phyloP scores from a whole-genome alignment of 2,888 invertebrate genomes.

The Luperina testacea region DNA sequence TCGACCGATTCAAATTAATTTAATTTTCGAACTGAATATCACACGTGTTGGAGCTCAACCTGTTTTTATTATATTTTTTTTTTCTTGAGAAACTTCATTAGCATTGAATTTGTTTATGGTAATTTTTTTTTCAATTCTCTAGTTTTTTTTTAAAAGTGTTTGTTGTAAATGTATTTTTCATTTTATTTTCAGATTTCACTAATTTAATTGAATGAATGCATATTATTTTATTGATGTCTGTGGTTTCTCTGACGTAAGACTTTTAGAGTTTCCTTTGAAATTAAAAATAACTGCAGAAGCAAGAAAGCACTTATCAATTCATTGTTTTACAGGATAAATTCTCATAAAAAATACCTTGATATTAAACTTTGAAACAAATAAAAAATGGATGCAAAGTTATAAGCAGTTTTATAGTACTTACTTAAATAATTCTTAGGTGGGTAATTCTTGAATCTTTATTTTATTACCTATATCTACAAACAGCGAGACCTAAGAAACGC shows the following conservation, averaged over 20 bases:
- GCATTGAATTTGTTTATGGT: conserved; percentile 34
- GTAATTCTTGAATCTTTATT: not conserved
- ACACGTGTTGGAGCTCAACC: conserved; percentile 45
- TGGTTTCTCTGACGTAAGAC: conserved; percentile 16
- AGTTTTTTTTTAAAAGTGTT: not conserved
- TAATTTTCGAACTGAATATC: conserved; percentile 51
- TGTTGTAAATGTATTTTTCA: conserved; percentile 17
- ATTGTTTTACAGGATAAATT: not conserved
- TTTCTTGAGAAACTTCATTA: conserved; percentile 49
- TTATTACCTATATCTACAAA: too few relatives aligned
- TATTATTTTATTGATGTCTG: conserved; percentile 4
- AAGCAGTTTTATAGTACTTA: not conserved
- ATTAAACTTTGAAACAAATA: not conserved
- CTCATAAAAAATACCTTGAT: not conserved
- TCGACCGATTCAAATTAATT: conserved; percentile 57
- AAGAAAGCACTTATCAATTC: too few relatives aligned
- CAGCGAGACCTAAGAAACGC: too few relatives aligned
- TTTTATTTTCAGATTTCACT: conserved; percentile 33
- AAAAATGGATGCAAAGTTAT: too few relatives aligned
- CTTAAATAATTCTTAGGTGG: not conserved
- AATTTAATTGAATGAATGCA: conserved; percentile 36
- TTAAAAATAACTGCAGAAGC: not conserved
- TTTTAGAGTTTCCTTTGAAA: conserved; percentile 1
- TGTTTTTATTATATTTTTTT: conserved; percentile 32
- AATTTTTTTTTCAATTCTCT: not conserved